A percentile compares a stretch with the other conserved stretches of the same genome.
Conservation (phyloP, 2,113 vertebrate species). For the Taurulus bubalis region DNA sequence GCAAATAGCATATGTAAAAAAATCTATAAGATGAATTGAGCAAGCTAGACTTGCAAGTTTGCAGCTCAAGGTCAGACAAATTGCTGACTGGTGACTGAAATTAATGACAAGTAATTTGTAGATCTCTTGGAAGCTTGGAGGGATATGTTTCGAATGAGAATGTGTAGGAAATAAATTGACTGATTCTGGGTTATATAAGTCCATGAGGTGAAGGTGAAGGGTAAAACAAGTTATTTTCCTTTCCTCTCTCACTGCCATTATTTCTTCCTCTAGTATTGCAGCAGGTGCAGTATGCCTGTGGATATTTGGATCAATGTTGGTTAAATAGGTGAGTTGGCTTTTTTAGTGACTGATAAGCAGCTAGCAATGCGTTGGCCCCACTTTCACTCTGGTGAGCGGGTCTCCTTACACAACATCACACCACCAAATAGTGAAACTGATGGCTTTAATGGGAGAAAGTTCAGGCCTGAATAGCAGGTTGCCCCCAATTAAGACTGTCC, state of each 20-base stretch:
- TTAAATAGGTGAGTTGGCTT: slow-evolving; percentile 42
- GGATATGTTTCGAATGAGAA: slow-evolving; percentile 44
- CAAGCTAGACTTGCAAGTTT: slow-evolving; percentile 46
- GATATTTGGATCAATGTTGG: slow-evolving; percentile 34
- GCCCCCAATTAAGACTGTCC: slow-evolving; percentile 1
- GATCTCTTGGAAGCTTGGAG: slow-evolving; percentile 47
- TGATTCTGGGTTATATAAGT: slow-evolving; percentile 30
- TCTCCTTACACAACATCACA: neutral
- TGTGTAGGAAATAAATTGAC: slow-evolving; percentile 20
- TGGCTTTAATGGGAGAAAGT: slow-evolving; percentile 6
- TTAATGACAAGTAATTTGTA: slow-evolving; percentile 74
- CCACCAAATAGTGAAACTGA: neutral
- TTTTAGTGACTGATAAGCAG: slow-evolving; percentile 12
- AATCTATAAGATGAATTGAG: slow-evolving; percentile 54
- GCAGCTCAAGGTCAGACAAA: slow-evolving; percentile 69
- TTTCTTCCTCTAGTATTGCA: neutral
- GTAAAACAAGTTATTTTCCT: slow-evolving; percentile 27
- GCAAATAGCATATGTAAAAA: slow-evolving; percentile 37
- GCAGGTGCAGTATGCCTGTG: slow-evolving; percentile 6
- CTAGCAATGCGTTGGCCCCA: neutral
- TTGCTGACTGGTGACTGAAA: slow-evolving; percentile 71
- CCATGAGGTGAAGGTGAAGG: slow-evolving; percentile 51
- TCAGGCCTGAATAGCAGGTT: slow-evolving; percentile 1
- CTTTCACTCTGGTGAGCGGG: neutral
- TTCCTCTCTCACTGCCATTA: slow-evolving; percentile 17